phyloP scores from a whole-genome alignment of 2,113 vertebrate species.

The Mirounga angustirostris region DNA sequence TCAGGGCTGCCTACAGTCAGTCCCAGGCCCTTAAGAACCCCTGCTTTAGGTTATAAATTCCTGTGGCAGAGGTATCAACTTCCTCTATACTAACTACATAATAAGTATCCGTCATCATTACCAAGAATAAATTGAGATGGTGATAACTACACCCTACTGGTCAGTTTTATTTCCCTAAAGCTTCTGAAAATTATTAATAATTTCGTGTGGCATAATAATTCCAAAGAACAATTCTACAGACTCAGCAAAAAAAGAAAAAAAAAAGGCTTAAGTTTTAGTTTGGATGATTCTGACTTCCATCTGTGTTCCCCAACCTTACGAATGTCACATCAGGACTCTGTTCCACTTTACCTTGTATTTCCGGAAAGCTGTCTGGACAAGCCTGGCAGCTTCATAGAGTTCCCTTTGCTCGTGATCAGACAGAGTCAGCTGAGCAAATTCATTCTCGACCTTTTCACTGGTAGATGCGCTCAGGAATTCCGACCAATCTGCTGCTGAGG shows the following conservation, averaged over 20 bases:
- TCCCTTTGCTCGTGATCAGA: constrained; percentile 99
- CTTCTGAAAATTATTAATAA: background rate
- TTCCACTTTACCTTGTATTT: constrained; percentile 95
- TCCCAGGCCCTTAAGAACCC: background rate
- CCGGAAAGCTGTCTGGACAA: constrained; percentile 99
- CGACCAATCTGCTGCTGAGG: constrained; percentile 97
- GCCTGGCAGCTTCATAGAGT: constrained; percentile 97
- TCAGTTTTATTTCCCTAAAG: background rate
- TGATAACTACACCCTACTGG: background rate
- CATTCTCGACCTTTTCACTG: constrained; percentile 97
- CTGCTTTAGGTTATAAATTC: background rate
- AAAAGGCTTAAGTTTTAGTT: fast-evolving
- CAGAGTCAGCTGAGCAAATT: constrained; percentile 98
- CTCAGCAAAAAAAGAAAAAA: background rate
- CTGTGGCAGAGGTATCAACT: background rate
- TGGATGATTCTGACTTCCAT: fast-evolving
- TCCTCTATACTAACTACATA: background rate
- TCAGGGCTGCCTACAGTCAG: background rate
- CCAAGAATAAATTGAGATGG: background rate
- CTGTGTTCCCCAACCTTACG: too few relatives aligned
- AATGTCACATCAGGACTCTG: fast-evolving
- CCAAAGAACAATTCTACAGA: background rate
- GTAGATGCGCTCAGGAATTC: constrained; percentile 98
- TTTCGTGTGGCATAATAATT: background rate
- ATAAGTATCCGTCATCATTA: too few relatives aligned